These are phyloP conservation scores for Percina caprodes DNA, from an alignment of 2,113 vertebrate genomes.

Conservation along the genomic window DNA sequence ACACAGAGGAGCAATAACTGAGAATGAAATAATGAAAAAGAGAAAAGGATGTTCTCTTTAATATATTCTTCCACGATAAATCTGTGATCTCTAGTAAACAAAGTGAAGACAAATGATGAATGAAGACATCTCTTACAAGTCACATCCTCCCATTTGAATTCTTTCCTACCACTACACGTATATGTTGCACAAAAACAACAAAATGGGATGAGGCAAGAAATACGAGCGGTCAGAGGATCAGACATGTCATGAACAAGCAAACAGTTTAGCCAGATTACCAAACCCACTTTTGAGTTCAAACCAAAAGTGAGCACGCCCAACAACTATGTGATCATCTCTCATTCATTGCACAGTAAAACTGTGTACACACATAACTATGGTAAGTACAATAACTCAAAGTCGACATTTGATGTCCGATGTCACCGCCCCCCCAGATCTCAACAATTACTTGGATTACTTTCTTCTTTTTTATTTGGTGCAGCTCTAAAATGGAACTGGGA, in stretches of 20 bases:
- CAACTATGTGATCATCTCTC: neutral
- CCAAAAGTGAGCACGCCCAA: neutral
- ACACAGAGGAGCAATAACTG: conserved; percentile 36
- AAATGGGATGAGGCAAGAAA: neutral
- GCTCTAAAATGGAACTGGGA: too few relatives aligned
- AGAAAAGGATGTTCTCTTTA: conserved; percentile 24
- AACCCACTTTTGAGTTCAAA: neutral
- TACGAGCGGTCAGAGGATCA: neutral
- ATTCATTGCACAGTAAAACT: neutral
- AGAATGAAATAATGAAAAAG: conserved; percentile 37
- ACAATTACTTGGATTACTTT: neutral
- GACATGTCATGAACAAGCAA: neutral
- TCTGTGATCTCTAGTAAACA: conserved; percentile 41
- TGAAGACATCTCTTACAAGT: conserved; percentile 8
- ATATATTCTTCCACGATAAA: conserved; percentile 38
- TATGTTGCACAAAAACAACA: neutral
- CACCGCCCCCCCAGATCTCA: neutral
- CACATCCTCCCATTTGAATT: conserved; percentile 8
- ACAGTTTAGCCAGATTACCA: neutral
- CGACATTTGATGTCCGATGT: neutral
- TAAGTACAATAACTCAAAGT: neutral
- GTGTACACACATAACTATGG: neutral
- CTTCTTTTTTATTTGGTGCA: too few relatives aligned
- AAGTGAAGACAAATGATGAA: conserved; percentile 8
- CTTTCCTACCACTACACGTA: neutral